Conservation (phyloP, 1,140 invertebrate genomes). For the Brachionus koreanus region DNA sequence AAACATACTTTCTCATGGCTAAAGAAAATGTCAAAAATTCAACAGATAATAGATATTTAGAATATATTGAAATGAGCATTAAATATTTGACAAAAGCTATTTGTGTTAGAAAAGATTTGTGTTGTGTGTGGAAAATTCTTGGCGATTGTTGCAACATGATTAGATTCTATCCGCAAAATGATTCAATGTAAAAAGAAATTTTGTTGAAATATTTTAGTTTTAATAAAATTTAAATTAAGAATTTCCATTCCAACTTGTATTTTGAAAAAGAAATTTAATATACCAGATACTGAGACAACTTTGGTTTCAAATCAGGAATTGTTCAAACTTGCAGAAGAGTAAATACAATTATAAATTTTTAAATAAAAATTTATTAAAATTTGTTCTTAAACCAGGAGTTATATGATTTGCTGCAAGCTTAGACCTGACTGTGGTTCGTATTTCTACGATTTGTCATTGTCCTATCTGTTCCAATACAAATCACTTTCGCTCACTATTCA, state of each 20-base stretch:
- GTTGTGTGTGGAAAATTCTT: slow-evolving; percentile 34
- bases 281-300: slow-evolving; percentile 20
- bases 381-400: background rate
- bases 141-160: slow-evolving; percentile 28
- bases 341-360: background rate
- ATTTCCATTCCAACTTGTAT: slow-evolving; percentile 8
- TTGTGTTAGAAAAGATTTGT: slow-evolving; percentile 20
- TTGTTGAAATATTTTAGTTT: background rate
- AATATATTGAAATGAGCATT: slow-evolving; percentile 32
- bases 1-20: slow-evolving; percentile 30
- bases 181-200: background rate
- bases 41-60: slow-evolving; percentile 27
- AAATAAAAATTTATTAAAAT: background rate
- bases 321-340: slow-evolving; percentile 40
- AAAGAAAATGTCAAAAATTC: slow-evolving; percentile 31
- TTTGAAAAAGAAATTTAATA: slow-evolving; percentile 24
- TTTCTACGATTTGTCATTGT: slow-evolving; percentile 8
- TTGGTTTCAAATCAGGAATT: background rate
- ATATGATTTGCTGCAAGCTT: slow-evolving; percentile 30
- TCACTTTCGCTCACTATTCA: background rate
- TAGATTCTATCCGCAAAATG: background rate
- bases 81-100: slow-evolving; percentile 41
- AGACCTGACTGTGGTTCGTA: slow-evolving; percentile 32
- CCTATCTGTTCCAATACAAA: slow-evolving; percentile 16
- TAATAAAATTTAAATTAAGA: background rate